phyloP scores from a whole-genome alignment of 2,888 invertebrate genomes.

The Lysandra coridon region DNA sequence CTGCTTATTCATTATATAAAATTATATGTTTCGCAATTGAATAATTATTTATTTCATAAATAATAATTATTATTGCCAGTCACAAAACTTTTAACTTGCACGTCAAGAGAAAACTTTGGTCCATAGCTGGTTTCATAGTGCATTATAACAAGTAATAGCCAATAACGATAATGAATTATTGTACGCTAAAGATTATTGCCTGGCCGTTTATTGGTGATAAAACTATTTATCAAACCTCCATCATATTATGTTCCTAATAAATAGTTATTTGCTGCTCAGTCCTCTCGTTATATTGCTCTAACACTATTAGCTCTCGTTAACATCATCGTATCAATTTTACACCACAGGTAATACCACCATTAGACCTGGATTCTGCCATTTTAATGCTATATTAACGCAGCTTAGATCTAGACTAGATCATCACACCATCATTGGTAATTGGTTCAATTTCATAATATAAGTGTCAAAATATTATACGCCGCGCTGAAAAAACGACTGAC shows the following conservation, averaged over 20 bases:
- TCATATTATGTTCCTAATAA: not conserved
- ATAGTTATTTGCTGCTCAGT: constrained; percentile 9
- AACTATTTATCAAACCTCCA: constrained; percentile 17
- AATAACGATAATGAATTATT: constrained; percentile 13
- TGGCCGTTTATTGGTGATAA: constrained; percentile 9
- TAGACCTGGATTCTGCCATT: not conserved
- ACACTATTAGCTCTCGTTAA: constrained; percentile 4
- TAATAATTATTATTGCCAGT: too few species aligned
- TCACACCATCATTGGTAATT: too few species aligned
- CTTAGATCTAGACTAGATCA: not conserved
- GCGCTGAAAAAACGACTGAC: too few species aligned
- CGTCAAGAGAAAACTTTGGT: not conserved
- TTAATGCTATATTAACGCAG: not conserved
- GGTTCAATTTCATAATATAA: too few species aligned
- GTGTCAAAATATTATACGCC: too few species aligned
- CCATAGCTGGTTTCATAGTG: not conserved
- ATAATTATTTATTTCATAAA: too few species aligned
- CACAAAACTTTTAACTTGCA: not conserved
- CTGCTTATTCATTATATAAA: too few species aligned
- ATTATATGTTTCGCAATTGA: too few species aligned
- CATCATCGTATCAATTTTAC: not conserved
- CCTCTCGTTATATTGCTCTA: not conserved
- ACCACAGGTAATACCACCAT: not conserved
- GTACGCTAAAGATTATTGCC: not conserved
- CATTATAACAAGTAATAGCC: not conserved